These are phyloP conservation scores for Diuraphis noxia DNA, from an alignment of 1,140 invertebrate genomes.

Conservation along the genomic window DNA sequence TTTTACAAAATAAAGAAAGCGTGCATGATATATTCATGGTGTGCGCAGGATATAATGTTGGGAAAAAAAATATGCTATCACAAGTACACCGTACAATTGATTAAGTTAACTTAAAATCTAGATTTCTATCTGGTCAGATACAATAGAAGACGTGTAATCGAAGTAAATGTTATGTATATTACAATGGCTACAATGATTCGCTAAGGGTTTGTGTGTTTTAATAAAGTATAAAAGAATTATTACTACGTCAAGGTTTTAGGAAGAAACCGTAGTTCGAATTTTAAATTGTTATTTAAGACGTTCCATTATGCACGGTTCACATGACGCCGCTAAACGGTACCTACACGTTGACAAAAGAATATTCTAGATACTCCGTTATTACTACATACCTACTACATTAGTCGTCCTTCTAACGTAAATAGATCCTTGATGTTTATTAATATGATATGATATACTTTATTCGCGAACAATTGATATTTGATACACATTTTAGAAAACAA, in stretches of 20 bases:
- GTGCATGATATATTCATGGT: no score
- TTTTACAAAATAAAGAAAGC: no score
- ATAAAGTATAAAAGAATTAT: background rate
- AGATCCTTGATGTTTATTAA: constrained; percentile 4
- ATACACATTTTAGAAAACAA: background rate
- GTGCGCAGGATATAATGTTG: no score
- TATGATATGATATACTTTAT: background rate
- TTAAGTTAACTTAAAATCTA: no score
- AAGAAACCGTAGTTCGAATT: background rate
- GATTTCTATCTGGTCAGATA: no score
- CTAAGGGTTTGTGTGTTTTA: background rate
- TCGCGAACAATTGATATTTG: background rate
- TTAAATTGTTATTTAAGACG: background rate
- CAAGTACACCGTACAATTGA: no score
- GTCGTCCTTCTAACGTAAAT: constrained; percentile 20
- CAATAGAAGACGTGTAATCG: no score
- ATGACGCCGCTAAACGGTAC: constrained; percentile 4
- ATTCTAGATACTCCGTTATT: constrained; percentile 5
- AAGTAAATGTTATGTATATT: no score
- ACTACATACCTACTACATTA: background rate
- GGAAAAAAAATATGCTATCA: no score
- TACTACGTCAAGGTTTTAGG: background rate
- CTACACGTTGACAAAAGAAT: background rate
- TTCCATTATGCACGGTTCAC: constrained; percentile 30
- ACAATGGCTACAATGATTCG: background rate